A percentile compares a stretch with the other conserved stretches of the same genome.
phyloP scores from a whole-genome alignment of 2,888 invertebrate species.

The Drosophila falleni region DNA sequence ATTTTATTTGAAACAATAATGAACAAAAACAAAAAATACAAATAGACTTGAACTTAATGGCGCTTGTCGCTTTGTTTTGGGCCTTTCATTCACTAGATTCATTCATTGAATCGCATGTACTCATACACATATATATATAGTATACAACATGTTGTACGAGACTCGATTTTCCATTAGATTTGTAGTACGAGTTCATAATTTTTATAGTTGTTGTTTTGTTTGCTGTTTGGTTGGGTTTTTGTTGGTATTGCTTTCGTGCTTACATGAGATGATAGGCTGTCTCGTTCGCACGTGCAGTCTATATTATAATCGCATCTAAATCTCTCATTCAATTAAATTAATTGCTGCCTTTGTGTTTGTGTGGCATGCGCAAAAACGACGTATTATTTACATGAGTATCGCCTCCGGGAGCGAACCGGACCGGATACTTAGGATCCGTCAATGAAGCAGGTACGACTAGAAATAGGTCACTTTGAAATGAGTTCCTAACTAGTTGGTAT shows the following conservation, averaged over 20 bases:
- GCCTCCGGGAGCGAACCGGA: constrained; percentile 5
- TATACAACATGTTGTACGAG: constrained; percentile 45
- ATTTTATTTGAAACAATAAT: constrained; percentile 51
- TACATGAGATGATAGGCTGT: constrained; percentile 33
- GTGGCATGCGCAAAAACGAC: constrained; percentile 52
- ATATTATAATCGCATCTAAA: constrained; percentile 63
- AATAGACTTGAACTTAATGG: constrained; percentile 58
- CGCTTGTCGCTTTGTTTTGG: constrained; percentile 64
- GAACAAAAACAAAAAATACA: constrained; percentile 27
- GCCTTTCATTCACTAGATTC: constrained; percentile 61
- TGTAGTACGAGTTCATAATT: constrained; percentile 42
- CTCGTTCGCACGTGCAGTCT: background rate
- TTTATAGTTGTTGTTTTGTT: constrained; percentile 42
- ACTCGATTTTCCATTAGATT: constrained; percentile 57
- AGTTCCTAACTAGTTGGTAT: constrained; percentile 42
- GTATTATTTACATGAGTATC: constrained; percentile 52
- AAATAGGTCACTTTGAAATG: background rate
- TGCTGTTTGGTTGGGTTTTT: constrained; percentile 27
- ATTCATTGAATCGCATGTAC: constrained; percentile 67
- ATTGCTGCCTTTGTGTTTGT: constrained; percentile 64
- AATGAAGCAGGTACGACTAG: background rate
- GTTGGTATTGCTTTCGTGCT: constrained; percentile 39
- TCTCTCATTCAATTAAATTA: constrained; percentile 75
- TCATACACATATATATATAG: background rate
- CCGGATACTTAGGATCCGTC: constrained; percentile 13